These are phyloP conservation scores for Tribolium freemani DNA, from an alignment of 2,888 invertebrate species.

Conservation along the genomic window DNA sequence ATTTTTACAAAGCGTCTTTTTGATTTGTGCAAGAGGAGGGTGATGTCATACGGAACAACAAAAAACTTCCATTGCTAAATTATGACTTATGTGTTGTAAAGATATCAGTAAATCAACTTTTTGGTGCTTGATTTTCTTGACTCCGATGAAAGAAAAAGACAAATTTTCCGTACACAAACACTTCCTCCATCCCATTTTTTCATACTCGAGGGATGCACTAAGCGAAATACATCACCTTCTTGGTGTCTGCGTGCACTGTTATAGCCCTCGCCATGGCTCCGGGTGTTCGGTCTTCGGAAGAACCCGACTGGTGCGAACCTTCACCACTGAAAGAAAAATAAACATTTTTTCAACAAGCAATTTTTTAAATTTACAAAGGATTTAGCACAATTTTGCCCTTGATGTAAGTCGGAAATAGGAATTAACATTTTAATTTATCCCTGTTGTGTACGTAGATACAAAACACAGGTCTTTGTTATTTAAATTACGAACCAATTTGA, in stretches of 20 bases:
- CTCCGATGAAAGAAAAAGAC: background rate
- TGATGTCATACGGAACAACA: conserved; percentile 7
- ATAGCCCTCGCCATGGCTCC: conserved; percentile 99
- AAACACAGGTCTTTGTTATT: too few relatives aligned
- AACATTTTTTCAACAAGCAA: too few relatives aligned
- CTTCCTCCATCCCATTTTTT: conserved; percentile 19
- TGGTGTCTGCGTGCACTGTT: conserved; percentile 99
- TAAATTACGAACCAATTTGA: too few relatives aligned
- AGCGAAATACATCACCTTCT: conserved; percentile 99
- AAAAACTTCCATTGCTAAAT: conserved; percentile 24
- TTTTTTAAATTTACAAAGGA: too few relatives aligned
- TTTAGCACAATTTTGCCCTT: background rate
- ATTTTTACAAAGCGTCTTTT: conserved; percentile 14
- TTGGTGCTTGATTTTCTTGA: background rate
- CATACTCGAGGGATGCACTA: conserved; percentile 67
- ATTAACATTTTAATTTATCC: too few relatives aligned
- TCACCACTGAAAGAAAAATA: conserved; percentile 84
- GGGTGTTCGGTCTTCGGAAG: conserved; percentile 96
- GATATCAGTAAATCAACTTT: background rate
- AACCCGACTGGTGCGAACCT: conserved; percentile 97
- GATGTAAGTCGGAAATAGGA: too few relatives aligned
- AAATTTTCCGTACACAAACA: conserved; percentile 16
- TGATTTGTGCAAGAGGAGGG: conserved; percentile 19
- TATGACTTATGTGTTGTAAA: conserved; percentile 15
- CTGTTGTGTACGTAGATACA: too few relatives aligned